Percentiles rank a stretch among this genome's conserved stretches.
Evolutionary conservation across 1,140 invertebrate species (phyloP).

Genomic region (Pectinophora gossypiella): DNA sequence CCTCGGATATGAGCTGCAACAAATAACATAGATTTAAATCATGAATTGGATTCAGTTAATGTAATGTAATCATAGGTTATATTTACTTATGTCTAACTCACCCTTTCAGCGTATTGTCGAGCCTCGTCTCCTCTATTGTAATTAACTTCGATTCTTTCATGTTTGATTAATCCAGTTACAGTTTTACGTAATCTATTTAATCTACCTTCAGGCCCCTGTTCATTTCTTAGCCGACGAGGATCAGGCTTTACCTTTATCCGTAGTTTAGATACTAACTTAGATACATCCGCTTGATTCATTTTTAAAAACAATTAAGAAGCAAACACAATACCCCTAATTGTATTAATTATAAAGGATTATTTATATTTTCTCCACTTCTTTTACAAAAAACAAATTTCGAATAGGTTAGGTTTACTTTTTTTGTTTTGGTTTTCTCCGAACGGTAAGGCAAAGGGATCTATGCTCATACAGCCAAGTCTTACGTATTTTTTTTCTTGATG

Average conservation of each 20-base stretch:
- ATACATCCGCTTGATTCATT: conserved; percentile 87
- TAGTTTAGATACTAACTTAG: conserved; percentile 84
- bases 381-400: too few relatives aligned
- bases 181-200: conserved; percentile 86
- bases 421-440: too few relatives aligned
- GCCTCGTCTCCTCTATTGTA: conserved; percentile 87
- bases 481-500: too few relatives aligned
- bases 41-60: too few relatives aligned
- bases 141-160: conserved; percentile 92
- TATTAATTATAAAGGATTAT: too few relatives aligned
- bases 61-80: neutral
- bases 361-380: too few relatives aligned
- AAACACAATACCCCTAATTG: too few relatives aligned
- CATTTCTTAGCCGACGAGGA: conserved; percentile 78
- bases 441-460: too few relatives aligned
- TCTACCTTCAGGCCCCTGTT: conserved; percentile 85
- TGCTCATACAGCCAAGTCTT: too few relatives aligned
- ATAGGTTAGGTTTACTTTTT: too few relatives aligned
- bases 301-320: too few relatives aligned
- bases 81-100: conserved; percentile 66
- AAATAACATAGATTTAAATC: too few relatives aligned
- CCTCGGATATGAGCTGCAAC: conserved; percentile 92
- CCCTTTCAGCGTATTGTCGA: conserved; percentile 91
- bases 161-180: conserved; percentile 89
- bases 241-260: conserved; percentile 78